Conservation (phyloP, 2,888 invertebrate genomes). For the Xanthorhoe designata region DNA sequence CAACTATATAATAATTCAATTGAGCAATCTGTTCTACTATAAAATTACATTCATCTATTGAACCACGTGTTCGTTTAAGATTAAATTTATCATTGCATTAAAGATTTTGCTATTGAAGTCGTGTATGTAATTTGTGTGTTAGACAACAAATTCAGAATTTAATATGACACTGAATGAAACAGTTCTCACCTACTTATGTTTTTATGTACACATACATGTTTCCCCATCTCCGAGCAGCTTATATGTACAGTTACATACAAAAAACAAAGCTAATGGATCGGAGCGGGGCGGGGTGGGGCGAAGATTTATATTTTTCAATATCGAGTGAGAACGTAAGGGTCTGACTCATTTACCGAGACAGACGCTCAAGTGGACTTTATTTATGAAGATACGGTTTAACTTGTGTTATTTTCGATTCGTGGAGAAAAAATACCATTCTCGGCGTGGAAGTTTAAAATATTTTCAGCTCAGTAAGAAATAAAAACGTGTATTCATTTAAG, state of each 20-base stretch:
- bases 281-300: slow-evolving; percentile 65
- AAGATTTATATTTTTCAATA: slow-evolving; percentile 82
- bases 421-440: slow-evolving; percentile 25
- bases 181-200: neutral
- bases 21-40: too few relatives aligned
- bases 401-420: slow-evolving; percentile 54
- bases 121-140: neutral
- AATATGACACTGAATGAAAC: neutral
- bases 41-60: too few relatives aligned
- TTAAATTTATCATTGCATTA: too few relatives aligned
- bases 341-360: slow-evolving; percentile 53
- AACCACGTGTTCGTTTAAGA: too few relatives aligned
- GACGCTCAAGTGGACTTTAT: slow-evolving; percentile 71
- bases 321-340: slow-evolving; percentile 70
- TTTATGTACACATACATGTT: slow-evolving; percentile 1
- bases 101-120: neutral
- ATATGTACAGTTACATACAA: slow-evolving; percentile 43
- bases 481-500: neutral
- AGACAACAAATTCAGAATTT: too few relatives aligned
- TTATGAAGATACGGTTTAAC: slow-evolving; percentile 72
- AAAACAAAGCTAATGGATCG: slow-evolving; percentile 66
- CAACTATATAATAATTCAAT: neutral
- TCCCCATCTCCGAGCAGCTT: slow-evolving; percentile 9
- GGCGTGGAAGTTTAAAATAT: slow-evolving; percentile 1
- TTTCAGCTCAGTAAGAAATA: too few relatives aligned